These are phyloP conservation scores for Drosophila diplacantha DNA, from an alignment of 2,888 invertebrate genomes.

Conservation along the genomic window DNA sequence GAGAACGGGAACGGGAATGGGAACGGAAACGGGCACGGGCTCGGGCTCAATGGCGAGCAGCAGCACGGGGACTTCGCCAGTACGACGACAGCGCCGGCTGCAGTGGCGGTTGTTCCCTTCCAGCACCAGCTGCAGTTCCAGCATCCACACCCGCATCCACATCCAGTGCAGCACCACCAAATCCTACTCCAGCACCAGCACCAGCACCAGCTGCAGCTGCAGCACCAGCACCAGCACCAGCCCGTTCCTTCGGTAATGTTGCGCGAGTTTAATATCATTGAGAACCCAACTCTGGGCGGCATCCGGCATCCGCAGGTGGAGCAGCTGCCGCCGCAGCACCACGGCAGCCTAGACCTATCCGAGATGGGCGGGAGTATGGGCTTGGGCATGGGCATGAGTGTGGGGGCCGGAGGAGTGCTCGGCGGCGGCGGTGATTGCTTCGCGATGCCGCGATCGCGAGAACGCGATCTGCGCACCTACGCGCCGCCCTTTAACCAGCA, in stretches of 20 bases:
- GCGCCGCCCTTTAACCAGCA: slow-evolving; percentile 60
- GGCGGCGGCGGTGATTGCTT: slow-evolving; percentile 56
- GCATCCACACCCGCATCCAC: slow-evolving; percentile 24
- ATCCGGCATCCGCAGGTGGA: slow-evolving; percentile 59
- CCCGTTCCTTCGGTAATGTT: slow-evolving; percentile 79
- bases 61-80: slow-evolving; percentile 42
- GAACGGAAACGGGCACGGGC: slow-evolving; percentile 5
- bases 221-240: slow-evolving; percentile 55
- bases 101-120: slow-evolving; percentile 31
- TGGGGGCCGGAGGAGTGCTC: slow-evolving; percentile 47
- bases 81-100: slow-evolving; percentile 46
- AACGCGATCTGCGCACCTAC: slow-evolving; percentile 54
- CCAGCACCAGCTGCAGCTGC: slow-evolving; percentile 50
- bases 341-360: slow-evolving; percentile 32
- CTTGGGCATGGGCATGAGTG: slow-evolving; percentile 17
- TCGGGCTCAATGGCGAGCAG: slow-evolving; percentile 52
- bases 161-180: slow-evolving; percentile 39
- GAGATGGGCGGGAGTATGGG: slow-evolving; percentile 9
- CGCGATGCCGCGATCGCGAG: slow-evolving; percentile 53
- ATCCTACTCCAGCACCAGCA: slow-evolving; percentile 49
- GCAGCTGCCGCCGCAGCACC: slow-evolving; percentile 50
- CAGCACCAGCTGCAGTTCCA: slow-evolving; percentile 45
- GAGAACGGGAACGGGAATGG: slow-evolving; percentile 64
- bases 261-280: slow-evolving; percentile 78
- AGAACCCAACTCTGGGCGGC: slow-evolving; percentile 77